phyloP scores from a whole-genome alignment of 2,888 invertebrate genomes.

The Noctua pronuba region DNA sequence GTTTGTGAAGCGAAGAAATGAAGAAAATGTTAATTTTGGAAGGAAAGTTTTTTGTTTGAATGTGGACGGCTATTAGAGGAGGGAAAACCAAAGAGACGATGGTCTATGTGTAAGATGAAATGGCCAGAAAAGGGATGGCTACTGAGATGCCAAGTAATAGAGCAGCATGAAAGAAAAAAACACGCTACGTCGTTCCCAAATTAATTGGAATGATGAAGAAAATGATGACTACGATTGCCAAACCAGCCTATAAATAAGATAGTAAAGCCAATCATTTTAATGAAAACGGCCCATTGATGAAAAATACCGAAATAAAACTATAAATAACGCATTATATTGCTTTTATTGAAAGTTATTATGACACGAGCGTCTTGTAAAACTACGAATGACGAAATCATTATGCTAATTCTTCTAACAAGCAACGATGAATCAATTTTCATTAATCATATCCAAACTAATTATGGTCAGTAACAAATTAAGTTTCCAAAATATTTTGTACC shows the following conservation, averaged over 20 bases:
- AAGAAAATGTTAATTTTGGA: background rate
- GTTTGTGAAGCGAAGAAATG: background rate
- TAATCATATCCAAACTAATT: slow-evolving; percentile 58
- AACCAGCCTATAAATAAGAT: background rate
- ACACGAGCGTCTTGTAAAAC: slow-evolving; percentile 31
- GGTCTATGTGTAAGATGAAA: background rate
- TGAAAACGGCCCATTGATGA: slow-evolving; percentile 4
- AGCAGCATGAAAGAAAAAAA: background rate
- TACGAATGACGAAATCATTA: slow-evolving; percentile 53
- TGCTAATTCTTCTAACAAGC: slow-evolving; percentile 52
- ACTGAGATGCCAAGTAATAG: background rate
- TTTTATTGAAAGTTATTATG: slow-evolving; percentile 46
- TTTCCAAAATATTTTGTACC: slow-evolving; percentile 49
- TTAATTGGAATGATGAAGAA: background rate
- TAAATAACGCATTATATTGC: slow-evolving; percentile 42
- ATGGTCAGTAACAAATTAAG: slow-evolving; percentile 50
- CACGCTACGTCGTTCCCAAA: background rate
- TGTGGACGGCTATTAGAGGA: background rate
- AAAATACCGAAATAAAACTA: slow-evolving; percentile 25
- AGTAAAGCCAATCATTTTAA: background rate
- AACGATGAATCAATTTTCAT: slow-evolving; percentile 58
- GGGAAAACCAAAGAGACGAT: background rate
- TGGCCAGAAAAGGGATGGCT: background rate
- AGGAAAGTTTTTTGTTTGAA: background rate
- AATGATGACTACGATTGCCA: background rate